Evolutionary conservation across 2,888 invertebrate genomes (phyloP).

Genomic region (Balanococcus diminutus): DNA sequence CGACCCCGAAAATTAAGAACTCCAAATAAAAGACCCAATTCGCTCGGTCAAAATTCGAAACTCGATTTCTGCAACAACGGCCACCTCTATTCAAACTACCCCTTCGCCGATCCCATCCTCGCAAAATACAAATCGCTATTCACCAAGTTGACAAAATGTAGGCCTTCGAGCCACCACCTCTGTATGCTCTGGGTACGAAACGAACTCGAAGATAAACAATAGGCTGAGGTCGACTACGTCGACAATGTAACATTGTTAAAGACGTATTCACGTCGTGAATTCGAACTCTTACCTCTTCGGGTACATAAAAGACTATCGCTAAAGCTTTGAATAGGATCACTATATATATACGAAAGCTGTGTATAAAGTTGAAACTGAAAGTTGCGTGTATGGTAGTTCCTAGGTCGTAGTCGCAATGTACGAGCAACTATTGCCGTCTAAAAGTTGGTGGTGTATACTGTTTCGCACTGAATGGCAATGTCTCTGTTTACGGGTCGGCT

Average conservation of each 20-base stretch:
- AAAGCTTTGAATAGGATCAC: slow-evolving; percentile 25
- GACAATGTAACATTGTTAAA: slow-evolving; percentile 34
- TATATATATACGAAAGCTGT: not conserved
- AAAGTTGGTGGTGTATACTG: slow-evolving; percentile 28
- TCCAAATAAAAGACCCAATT: no score
- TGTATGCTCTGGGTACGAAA: not conserved
- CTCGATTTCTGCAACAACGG: no score
- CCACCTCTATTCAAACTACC: no score
- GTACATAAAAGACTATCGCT: slow-evolving; percentile 21
- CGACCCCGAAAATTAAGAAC: no score
- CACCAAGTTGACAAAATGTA: not conserved
- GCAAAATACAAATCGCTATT: not conserved
- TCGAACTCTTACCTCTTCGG: slow-evolving; percentile 27
- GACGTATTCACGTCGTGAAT: slow-evolving; percentile 17
- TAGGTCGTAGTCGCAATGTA: not conserved
- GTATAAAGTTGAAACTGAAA: slow-evolving; percentile 33
- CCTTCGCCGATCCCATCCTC: no score
- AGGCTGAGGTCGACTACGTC: not conserved
- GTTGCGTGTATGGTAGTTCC: not conserved
- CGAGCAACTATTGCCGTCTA: slow-evolving; percentile 31
- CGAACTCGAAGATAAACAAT: slow-evolving; percentile 10
- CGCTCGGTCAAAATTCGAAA: no score
- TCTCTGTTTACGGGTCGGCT: slow-evolving; percentile 37
- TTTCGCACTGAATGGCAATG: slow-evolving; percentile 43
- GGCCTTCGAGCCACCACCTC: not conserved